phyloP scores from a whole-genome alignment of 2,113 vertebrate genomes.

The Chamaetylas fuelleborni region DNA sequence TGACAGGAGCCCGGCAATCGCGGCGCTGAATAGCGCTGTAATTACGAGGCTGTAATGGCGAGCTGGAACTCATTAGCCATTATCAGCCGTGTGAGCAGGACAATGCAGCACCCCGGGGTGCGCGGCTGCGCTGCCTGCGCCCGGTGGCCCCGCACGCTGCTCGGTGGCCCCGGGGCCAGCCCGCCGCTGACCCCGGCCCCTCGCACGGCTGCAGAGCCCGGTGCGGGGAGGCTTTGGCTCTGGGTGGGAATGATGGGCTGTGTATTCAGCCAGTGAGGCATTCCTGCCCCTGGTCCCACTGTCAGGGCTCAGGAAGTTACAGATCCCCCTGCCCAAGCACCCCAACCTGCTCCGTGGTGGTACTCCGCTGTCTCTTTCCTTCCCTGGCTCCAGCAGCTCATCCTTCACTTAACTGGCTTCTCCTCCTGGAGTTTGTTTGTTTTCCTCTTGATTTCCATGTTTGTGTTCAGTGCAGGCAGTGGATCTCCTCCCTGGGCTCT shows the following conservation, averaged over 20 bases:
- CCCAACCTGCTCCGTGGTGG: neutral
- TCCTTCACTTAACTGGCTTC: neutral
- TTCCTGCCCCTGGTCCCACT: accelerated
- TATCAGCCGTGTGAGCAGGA: conserved; percentile 49
- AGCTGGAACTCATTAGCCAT: conserved; percentile 64
- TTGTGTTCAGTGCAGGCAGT: neutral
- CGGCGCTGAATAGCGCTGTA: conserved; percentile 48
- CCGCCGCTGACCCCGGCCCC: neutral
- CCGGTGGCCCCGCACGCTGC: neutral
- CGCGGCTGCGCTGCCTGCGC: neutral
- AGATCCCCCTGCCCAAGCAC: neutral
- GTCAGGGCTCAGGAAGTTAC: neutral
- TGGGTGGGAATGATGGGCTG: neutral
- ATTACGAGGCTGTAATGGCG: conserved; percentile 49
- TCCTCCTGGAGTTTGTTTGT: neutral
- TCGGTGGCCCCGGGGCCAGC: neutral
- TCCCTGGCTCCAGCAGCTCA: neutral
- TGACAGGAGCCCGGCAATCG: conserved; percentile 49
- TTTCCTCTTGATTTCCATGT: neutral
- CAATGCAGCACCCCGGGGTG: conserved; percentile 46
- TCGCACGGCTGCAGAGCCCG: neutral
- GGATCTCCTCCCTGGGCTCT: accelerated
- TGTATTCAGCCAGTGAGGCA: neutral
- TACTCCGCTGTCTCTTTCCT: neutral
- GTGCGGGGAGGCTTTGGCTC: neutral